Evolutionary conservation across 64 coral and sea anemone genomes (phyloP), one percentile per base, ranked within the genome.

Genomic region (Astreopora myriophthalma): DNA sequence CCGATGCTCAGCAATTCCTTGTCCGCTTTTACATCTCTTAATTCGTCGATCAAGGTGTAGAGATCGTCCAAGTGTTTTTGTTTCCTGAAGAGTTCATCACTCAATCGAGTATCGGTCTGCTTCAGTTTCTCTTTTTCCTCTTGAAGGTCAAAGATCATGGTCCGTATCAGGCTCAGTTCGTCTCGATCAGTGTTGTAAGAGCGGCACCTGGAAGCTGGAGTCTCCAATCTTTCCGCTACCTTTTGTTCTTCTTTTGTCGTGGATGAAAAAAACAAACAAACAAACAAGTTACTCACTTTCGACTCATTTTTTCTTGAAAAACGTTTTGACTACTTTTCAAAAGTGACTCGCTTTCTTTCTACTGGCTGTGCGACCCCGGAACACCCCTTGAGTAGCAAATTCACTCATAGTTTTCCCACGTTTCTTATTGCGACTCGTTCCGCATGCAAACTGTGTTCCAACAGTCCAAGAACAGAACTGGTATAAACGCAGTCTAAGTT

Each of bases 71-170:
- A 20, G 44, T 91, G 75, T 25, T 80, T 94, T 60, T 98, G 92
- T 30, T 98, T 94, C 58, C 22, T 88, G 40, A 92, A 65, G 0
- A 96, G 79, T 17, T 96, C 86, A 39, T 96, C 87, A 34, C 26
- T 76, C 14, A 96, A 49, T 5, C 83, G 72, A 34, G 74, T 61
- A 26, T 94, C 89, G 7, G 92, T 65, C 28, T 86, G 58, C 48
- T 94, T 96, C 52, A 96, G n/a, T 23, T 87, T 86, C 5, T 96
- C 95, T 75, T 96, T 96, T 14, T 96, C 95, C 35, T 97, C 95
- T 90, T 91, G 92, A 13, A 97, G 79, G 44, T 97, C 92, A 49
- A 90, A 94, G 52, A 97, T 97, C 95, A 97, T 97, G 34, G 73
- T 82, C 29, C 95, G 79, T 67, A 97, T 97, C 23, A 97, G 22